phyloP scores from a whole-genome alignment of 1,140 invertebrate species.

The Trichogramma pretiosum region DNA sequence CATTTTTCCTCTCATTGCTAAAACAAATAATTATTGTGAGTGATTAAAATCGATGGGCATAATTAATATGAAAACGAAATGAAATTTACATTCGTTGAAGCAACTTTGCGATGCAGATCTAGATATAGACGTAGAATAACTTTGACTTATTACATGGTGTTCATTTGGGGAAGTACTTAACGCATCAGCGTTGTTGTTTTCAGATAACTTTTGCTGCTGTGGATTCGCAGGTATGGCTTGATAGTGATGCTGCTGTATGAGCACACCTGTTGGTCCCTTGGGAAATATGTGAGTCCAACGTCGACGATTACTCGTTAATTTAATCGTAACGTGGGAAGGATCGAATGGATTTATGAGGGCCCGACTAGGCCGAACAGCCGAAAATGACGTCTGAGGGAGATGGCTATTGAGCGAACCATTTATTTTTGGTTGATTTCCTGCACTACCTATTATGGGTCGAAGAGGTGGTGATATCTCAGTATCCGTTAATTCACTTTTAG shows the following conservation, averaged over 20 bases:
- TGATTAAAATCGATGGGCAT: too few relatives aligned
- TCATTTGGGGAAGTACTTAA: conserved; percentile 30
- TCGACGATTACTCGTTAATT: conserved; percentile 89
- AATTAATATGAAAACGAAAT: too few relatives aligned
- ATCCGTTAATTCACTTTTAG: conserved; percentile 40
- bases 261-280: conserved; percentile 79
- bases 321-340: conserved; percentile 92
- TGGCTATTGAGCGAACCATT: conserved; percentile 2
- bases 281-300: conserved; percentile 99
- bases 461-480: conserved; percentile 48
- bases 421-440: conserved; percentile 35
- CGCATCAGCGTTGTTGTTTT: conserved; percentile 18
- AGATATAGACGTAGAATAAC: conserved; percentile 27
- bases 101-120: conserved; percentile 39
- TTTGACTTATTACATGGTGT: too few relatives aligned
- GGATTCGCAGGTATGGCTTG: conserved; percentile 64
- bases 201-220: conserved; percentile 24
- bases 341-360: conserved; percentile 95
- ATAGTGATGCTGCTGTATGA: conserved; percentile 90
- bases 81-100: conserved; percentile 42
- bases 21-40: conserved; percentile 13
- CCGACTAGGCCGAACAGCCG: conserved; percentile 50
- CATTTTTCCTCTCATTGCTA: conserved; percentile 31
- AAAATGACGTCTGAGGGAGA: conserved; percentile 40
- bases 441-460: conserved; percentile 50